Evolutionary conservation across 2,888 invertebrate species (phyloP), one percentile per base, ranked within the genome.

Genomic region (Drosophila mulleri): DNA sequence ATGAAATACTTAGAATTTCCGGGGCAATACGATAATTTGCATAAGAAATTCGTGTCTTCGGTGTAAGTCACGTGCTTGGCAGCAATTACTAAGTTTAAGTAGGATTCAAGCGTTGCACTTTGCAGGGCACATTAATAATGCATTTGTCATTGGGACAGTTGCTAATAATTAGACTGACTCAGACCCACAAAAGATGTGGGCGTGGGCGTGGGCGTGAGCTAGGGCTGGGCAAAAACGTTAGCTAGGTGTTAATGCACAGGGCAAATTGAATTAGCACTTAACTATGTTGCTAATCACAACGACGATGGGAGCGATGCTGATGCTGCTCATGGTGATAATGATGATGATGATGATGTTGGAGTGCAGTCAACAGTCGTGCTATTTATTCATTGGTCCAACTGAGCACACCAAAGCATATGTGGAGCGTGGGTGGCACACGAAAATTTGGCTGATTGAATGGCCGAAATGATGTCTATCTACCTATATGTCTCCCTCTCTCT

Each of bases 241-340:
- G 72, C 72, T 67, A 88, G 88, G 90, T 86, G 90, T 85, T 89
- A 85, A 89, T 81, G 78, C 72, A 69, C 62, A 67, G 82, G 64
- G 70, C 75, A 88, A 87, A 87, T 89, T 89, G 72, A 88, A 88
- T 87, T 87, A 87, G 68, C 86, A 82, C 90, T 69, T 75, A 67
- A 67, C 67, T 61, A 44, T 56, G 63, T 52, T 41, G 48, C 45
- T 65, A 56, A 41, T 61, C 23, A 66, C 18, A 32, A 54, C 18
- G 32, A 35, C 32, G 50, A 50, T 14, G 50, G 5, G 5, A 9
- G 60, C n/a, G 26, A 63, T 18, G 32, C 1, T 11, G 29, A 48
- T n/a, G 48, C 5, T 50, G 48, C 37, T 41, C 11, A 32, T 9
- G 39, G 44, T 26, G 58, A 56, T 67, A 52, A 47, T 65, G 65